A percentile compares a stretch with the other conserved stretches of the same genome.
Evolutionary conservation across 2,888 invertebrate genomes (phyloP).

Genomic region (Koerneria pararmatus): DNA sequence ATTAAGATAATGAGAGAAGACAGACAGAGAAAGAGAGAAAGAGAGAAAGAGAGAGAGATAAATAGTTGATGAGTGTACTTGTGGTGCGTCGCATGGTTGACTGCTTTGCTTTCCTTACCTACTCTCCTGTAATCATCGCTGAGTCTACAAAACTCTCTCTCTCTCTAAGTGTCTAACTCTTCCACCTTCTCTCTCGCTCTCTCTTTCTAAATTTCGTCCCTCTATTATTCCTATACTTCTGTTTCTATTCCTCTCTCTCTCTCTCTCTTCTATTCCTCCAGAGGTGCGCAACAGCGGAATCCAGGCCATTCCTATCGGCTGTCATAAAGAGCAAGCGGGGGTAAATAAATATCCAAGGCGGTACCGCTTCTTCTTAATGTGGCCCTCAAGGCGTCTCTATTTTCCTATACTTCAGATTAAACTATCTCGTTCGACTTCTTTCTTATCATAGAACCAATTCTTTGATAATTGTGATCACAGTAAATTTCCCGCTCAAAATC

Average conservation of each 20-base stretch:
- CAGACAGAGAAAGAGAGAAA: not conserved
- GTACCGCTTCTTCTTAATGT: too few species aligned
- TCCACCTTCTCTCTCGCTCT: slow-evolving; percentile 19
- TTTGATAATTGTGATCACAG: too few species aligned
- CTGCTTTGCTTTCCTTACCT: too few species aligned
- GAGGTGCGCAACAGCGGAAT: not conserved
- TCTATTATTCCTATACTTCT: slow-evolving; percentile 22
- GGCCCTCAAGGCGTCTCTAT: too few species aligned
- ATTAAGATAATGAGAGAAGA: not conserved
- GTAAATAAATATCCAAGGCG: too few species aligned
- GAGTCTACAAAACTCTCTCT: not conserved
- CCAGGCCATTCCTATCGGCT: not conserved
- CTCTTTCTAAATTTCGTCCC: slow-evolving; percentile 22
- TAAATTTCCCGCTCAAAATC: too few species aligned
- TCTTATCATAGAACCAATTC: too few species aligned
- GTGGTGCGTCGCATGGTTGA: too few species aligned
- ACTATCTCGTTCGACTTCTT: too few species aligned
- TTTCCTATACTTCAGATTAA: too few species aligned
- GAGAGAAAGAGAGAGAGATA: not conserved
- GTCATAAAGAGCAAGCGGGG: too few species aligned
- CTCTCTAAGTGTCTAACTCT: slow-evolving; percentile 10
- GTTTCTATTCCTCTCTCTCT: slow-evolving; percentile 21
- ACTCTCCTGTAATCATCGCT: not conserved
- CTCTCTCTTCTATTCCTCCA: slow-evolving; percentile 16
- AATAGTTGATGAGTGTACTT: too few species aligned